Base-by-base conservation (phyloP, 64 coral and sea anemone genomes). In the Pachyseris speciosa region DNA sequence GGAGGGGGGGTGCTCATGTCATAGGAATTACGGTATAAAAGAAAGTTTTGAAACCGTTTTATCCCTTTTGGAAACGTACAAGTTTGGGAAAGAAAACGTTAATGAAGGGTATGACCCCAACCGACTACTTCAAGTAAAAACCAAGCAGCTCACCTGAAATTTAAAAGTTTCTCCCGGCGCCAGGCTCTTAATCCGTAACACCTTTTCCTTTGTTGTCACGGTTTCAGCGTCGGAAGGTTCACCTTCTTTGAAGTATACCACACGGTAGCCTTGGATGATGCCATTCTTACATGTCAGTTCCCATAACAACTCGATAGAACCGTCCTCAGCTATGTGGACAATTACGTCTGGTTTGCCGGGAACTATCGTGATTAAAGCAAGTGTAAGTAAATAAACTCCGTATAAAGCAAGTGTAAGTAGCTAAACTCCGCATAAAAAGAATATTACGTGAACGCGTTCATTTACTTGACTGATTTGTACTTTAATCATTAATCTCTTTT, bases 301-400 rank as follows among this genome's bases (percentile, higher is more conserved):
- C 86, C 86, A 88, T 39, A 37, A 59, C 50, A 88, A 9, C 11
- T 16, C 33, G 22, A 76, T 15, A 64, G 22, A 26, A 33, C 50
- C 39, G 55, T 50, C 38, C 26, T 37, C 16, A 22, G 69, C 48
- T 32, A 41, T 29, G 11, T 75, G 7, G 17, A 55, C 74, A 29
- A 59, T 22, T 16, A 78, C 49, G 9, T 75, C 71, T 5, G 86
- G 86, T 29, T 48, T 88, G 20, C 71, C 86, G 22, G 86, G 86
- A 75, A 88, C 71, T 88, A 32, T 61, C 37, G 16, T 2, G 16
- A 12, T 27, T 43, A 42, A 48, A 28, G 25, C 26, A 78, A 78
- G 49, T 34, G 30, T 34, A 16, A 17, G 16, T 24, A 64, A n/a
- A n/a, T n/a, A n/a, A n/a, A n/a, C n/a, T n/a, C n/a, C n/a, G n/a